A percentile compares a stretch with the other conserved stretches of the same genome.
Evolutionary conservation across 2,113 vertebrate species (phyloP).

Genomic region (Diadophis punctatus): DNA sequence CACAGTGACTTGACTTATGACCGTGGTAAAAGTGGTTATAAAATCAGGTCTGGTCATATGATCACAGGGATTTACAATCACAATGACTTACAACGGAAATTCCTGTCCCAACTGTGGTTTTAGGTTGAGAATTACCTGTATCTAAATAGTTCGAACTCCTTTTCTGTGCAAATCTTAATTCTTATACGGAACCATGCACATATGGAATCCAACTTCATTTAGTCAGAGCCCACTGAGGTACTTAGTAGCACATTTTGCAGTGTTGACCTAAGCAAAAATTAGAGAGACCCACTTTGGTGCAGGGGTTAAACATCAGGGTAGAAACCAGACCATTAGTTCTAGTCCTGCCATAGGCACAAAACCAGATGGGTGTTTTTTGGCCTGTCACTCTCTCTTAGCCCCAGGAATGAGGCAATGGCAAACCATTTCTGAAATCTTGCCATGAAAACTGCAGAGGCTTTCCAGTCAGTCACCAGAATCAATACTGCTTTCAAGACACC

Average conservation of each 20-base stretch:
- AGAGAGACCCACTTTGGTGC: neutral
- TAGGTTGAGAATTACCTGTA: neutral
- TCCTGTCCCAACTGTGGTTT: neutral
- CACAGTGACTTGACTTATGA: neutral
- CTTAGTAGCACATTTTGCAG: neutral
- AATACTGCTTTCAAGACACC: neutral
- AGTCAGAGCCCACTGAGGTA: neutral
- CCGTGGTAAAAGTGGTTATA: neutral
- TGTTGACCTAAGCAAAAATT: neutral
- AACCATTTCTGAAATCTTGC: neutral
- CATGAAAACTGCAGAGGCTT: neutral
- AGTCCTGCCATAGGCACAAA: neutral
- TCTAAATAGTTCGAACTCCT: neutral
- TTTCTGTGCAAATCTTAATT: neutral
- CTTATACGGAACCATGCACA: neutral
- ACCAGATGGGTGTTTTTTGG: neutral
- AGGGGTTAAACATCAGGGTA: neutral
- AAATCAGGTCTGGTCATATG: neutral
- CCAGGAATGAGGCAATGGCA: neutral
- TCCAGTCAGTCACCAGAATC: neutral
- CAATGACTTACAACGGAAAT: neutral
- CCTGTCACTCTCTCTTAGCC: neutral
- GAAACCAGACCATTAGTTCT: neutral
- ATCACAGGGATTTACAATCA: neutral
- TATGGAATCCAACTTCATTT: neutral